These are phyloP conservation scores for Tenrec ecaudatus DNA, from an alignment of 2,113 vertebrate genomes.

Conservation along the genomic window DNA sequence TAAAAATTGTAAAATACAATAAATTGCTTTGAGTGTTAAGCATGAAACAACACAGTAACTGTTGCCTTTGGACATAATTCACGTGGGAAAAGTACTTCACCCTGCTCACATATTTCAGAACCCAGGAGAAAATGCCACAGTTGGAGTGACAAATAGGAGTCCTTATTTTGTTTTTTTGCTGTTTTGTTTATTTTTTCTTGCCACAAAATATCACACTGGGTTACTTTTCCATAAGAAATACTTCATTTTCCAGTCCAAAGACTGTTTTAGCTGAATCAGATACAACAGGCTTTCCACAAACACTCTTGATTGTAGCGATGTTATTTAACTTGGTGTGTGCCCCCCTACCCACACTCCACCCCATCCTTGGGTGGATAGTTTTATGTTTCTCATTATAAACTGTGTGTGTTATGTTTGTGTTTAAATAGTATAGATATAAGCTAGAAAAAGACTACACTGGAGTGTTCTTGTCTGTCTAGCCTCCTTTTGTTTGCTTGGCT, in stretches of 20 bases:
- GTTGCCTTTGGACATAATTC: slow-evolving; percentile 53
- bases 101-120: neutral
- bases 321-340: slow-evolving; percentile 80
- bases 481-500: slow-evolving; percentile 56
- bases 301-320: slow-evolving; percentile 53
- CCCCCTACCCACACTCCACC: neutral
- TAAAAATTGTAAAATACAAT: slow-evolving; percentile 69
- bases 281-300: slow-evolving; percentile 38
- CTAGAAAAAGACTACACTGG: slow-evolving; percentile 54
- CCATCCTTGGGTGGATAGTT: slow-evolving; percentile 75
- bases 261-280: slow-evolving; percentile 70
- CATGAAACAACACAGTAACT: slow-evolving; percentile 59
- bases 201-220: neutral
- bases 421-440: slow-evolving; percentile 79
- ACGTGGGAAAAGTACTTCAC: neutral
- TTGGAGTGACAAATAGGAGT: neutral
- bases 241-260: slow-evolving; percentile 51
- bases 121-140: neutral
- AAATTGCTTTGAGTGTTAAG: slow-evolving; percentile 44
- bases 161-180: neutral
- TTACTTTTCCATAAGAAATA: neutral
- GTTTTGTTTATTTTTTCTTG: neutral
- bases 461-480: slow-evolving; percentile 60
- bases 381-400: slow-evolving; percentile 77
- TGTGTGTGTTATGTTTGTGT: slow-evolving; percentile 83